A percentile compares a stretch with the other conserved stretches of the same genome.
phyloP scores from a whole-genome alignment of 2,113 vertebrate species.

The Procavia capensis region DNA sequence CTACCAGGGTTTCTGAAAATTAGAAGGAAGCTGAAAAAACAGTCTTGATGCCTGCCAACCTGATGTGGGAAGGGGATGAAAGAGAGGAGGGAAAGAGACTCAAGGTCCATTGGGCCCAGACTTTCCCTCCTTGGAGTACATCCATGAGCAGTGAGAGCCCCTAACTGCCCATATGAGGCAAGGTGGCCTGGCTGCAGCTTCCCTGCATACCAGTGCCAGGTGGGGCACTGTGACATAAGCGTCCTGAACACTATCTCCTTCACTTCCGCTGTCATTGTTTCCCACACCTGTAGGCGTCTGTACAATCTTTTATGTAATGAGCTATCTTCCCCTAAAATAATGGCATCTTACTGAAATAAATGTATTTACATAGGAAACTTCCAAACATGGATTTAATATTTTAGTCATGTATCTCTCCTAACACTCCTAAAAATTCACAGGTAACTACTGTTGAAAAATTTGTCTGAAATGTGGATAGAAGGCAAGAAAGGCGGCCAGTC shows the following conservation, averaged over 20 bases:
- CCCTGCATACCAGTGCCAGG: background rate
- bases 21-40: constrained; percentile 74
- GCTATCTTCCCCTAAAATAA: background rate
- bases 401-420: background rate
- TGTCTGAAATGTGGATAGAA: background rate
- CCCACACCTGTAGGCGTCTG: background rate
- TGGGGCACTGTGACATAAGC: background rate
- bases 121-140: background rate
- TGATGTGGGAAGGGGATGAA: background rate
- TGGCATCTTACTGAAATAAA: background rate
- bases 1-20: no score
- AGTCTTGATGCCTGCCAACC: background rate
- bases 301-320: background rate
- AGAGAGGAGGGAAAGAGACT: background rate
- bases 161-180: background rate
- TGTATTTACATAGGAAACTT: background rate
- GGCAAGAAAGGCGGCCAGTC: no score
- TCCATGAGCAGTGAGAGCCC: background rate
- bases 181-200: background rate
- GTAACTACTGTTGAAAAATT: background rate
- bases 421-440: background rate
- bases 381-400: background rate
- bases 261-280: background rate
- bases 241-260: background rate
- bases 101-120: background rate